Percentiles rank a stretch among this genome's conserved stretches.
phyloP scores from a whole-genome alignment of 92 coral and sea anemone species.

The Actinostola sp. region DNA sequence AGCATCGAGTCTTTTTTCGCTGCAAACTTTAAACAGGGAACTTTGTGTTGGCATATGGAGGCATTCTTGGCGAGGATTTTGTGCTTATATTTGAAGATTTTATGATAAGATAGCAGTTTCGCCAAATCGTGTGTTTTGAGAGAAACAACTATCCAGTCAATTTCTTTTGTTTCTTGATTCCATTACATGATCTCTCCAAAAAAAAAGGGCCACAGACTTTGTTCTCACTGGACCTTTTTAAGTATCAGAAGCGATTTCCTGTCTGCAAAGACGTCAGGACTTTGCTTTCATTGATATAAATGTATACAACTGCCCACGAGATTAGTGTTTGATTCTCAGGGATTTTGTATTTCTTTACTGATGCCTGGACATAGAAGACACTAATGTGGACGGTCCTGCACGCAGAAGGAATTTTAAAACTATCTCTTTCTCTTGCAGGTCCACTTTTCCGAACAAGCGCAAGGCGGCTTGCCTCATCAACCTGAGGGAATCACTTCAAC shows the following conservation, averaged over 20 bases:
- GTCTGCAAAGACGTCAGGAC: neutral
- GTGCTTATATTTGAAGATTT: too few species aligned
- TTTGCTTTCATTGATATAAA: neutral
- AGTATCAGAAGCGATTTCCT: neutral
- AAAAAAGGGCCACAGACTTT: too few species aligned
- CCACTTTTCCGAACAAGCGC: conserved; percentile 90
- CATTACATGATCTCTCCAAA: too few species aligned
- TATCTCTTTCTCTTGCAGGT: conserved; percentile 49
- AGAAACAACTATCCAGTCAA: too few species aligned
- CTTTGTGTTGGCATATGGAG: too few species aligned
- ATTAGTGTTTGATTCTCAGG: neutral
- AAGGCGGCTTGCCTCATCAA: conserved; percentile 59
- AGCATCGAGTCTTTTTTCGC: too few species aligned
- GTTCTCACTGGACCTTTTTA: neutral
- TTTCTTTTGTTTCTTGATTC: too few species aligned
- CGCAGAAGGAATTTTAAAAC: neutral
- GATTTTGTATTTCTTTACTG: neutral
- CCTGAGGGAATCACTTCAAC: conserved; percentile 73
- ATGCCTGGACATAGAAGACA: neutral
- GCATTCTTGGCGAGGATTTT: too few species aligned
- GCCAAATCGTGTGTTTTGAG: too few species aligned
- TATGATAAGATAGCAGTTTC: too few species aligned
- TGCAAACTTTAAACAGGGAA: too few species aligned
- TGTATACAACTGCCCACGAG: neutral
- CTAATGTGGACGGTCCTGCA: too few species aligned